Base-by-base conservation (phyloP, 2,113 vertebrate species). In the Empidonax alnorum region DNA sequence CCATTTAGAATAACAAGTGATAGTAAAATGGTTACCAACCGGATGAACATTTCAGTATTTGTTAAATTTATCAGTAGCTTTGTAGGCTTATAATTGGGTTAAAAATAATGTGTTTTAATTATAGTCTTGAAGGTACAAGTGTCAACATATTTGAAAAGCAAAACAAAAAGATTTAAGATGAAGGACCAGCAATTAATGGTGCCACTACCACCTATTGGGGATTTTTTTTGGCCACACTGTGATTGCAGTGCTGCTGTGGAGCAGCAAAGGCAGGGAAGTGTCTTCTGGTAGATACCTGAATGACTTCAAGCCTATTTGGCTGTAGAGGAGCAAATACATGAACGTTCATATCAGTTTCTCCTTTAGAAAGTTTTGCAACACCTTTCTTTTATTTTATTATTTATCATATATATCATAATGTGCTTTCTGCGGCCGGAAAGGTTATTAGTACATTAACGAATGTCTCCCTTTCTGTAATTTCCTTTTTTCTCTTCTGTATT, bases 141-240 rank as follows among this genome's bases (percentile, higher is more conserved):
- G 10, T 30, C 21, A 49, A 55, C 0, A 0, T 69, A 61, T 56
- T 47, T 24, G 21, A 30, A 28, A 33, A 85, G 46, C 42, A 27
- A 8, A 28, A 52, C 24, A 52, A 27, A 10, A 23, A 9, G 11
- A 20, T 55, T 74, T 49, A 50, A 61, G 30, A 50, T 39, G 75
- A 79, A 88, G 19, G 19, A 80, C 61, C 41, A 61, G 27, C 58
- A 90, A 41, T 86, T 90, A 77, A 41, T 80, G 49, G 8, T 80
- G 71, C 41, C 83, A 88, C 79, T 93, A 92, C 91, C 93, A 93
- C 73, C 79, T 94, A 92, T 83, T 88, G 93, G 86, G 28, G n/a
- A 73, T 20, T 42, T 69, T n/a, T 41, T 61, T 39, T 59, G n/a
- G n/a, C 79, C 90, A 50, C 86, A 76, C 9, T 25, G 17, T 37